Evolutionary conservation across 2,113 vertebrate genomes (phyloP).

Genomic region (Genyomyrus donnyi): DNA sequence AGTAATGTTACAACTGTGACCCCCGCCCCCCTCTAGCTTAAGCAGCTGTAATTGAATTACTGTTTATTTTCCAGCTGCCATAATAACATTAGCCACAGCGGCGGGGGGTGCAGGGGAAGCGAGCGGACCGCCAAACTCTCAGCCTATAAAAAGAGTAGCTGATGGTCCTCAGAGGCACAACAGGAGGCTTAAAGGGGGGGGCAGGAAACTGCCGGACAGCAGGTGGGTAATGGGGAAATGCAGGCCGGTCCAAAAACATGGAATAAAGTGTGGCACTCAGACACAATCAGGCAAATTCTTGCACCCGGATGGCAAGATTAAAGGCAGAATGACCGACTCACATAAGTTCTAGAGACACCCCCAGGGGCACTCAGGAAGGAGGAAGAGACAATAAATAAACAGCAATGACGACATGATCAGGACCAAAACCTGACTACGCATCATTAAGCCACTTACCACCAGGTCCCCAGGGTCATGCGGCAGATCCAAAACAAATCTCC

Average conservation of each 20-base stretch:
- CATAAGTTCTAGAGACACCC: neutral
- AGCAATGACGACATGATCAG: neutral
- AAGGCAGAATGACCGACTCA: neutral
- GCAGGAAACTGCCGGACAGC: neutral
- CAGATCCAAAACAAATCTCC: neutral
- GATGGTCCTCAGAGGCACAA: neutral
- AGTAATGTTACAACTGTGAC: slow-evolving; percentile 18
- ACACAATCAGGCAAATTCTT: neutral
- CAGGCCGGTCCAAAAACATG: neutral
- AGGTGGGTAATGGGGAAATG: neutral
- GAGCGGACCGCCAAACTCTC: neutral
- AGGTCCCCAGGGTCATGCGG: neutral
- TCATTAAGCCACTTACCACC: neutral
- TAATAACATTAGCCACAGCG: slow-evolving; percentile 10
- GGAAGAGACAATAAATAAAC: neutral
- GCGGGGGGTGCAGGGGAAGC: slow-evolving; percentile 18
- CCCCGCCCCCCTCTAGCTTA: neutral
- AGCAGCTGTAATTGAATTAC: slow-evolving; percentile 24
- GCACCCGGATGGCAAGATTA: neutral
- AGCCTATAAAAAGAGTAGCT: slow-evolving; percentile 5
- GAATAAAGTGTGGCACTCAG: neutral
- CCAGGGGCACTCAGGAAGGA: neutral
- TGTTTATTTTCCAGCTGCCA: slow-evolving; percentile 22
- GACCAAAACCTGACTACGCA: neutral
- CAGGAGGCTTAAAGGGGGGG: neutral